Conservation (phyloP, 2,888 invertebrate species). For the Tinea semifulvella region DNA sequence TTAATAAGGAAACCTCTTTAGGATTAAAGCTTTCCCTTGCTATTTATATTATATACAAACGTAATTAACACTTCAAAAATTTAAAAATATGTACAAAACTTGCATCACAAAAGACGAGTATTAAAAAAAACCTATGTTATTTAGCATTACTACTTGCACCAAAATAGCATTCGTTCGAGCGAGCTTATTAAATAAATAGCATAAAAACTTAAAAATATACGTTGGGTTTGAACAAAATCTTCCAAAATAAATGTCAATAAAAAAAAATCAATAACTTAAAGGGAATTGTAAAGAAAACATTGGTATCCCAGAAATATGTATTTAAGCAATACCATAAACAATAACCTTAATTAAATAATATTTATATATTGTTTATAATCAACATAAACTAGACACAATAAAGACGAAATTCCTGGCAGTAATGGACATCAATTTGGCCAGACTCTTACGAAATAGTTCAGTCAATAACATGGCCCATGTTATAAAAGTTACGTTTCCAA, state of each 20-base stretch:
- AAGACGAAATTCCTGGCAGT: slow-evolving; percentile 38
- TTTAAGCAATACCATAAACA: slow-evolving; percentile 51
- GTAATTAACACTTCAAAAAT: slow-evolving; percentile 6
- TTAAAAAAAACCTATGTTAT: neutral
- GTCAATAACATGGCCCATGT: no score
- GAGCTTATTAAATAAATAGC: slow-evolving; percentile 11
- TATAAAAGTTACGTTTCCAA: no score
- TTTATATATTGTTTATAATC: slow-evolving; percentile 29
- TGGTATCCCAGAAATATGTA: slow-evolving; percentile 35
- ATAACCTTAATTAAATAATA: slow-evolving; percentile 44
- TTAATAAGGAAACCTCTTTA: no score
- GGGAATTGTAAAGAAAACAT: slow-evolving; percentile 1
- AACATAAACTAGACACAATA: slow-evolving; percentile 5
- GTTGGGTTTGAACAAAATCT: slow-evolving; percentile 54
- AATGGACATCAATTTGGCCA: slow-evolving; percentile 15
- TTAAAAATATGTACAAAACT: slow-evolving; percentile 4
- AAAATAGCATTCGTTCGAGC: slow-evolving; percentile 29
- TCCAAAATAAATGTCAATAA: slow-evolving; percentile 59
- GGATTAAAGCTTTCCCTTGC: no score
- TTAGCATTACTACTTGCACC: slow-evolving; percentile 42
- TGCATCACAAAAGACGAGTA: neutral
- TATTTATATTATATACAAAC: slow-evolving; percentile 4
- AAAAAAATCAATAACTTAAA: neutral
- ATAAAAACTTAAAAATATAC: no score
- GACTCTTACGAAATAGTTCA: no score